Base-by-base conservation (phyloP, 23 tunicate species). In the Styela plicata region DNA sequence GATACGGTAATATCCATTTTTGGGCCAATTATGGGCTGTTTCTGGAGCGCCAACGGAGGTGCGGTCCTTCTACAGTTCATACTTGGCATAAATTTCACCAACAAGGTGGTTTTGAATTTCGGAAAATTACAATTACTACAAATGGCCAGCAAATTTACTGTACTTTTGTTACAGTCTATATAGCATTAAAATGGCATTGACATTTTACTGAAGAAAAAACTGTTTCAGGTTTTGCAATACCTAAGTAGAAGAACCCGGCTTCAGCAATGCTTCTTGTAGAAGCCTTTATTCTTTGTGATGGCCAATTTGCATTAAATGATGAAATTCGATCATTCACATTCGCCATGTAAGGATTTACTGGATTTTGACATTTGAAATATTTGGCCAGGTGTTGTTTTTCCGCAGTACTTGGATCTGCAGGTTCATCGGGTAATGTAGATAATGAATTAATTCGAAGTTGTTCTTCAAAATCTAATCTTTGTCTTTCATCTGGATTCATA, bases 221-320 rank as follows among this genome's bases (percentile, higher is more conserved):
- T n/a, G n/a, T n/a, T n/a, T n/a, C n/a, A n/a, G n/a, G n/a, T n/a
- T n/a, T n/a, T n/a, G n/a, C n/a, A n/a, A n/a, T 53, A 63, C 92
- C 92, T 31, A 88, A 64, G 34, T 66, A 88, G 80, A 88, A 88
- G 61, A 88, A 88, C 23, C 92, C 92, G 0, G 92, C 92, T 33
- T 64, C 69, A 10, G 87, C 84, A 17, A 88, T 88, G 36, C 83
- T 86, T 69, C 76, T 20, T 0, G 84, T 74, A 0, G 92, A 68
- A 0, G 92, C 92, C 24, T 74, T 69, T 16, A 83, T 65, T 34
- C 78, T 70, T 27, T 63, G 64, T 18, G 74, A 63, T n/a, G 84
- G 69, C 92, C 92, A 88, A 1, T 86, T 76, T 7, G 74, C 53
- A 53, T 83, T 87, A 69, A 83, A 88, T 5, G 92, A 82, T 2